Evolutionary conservation across 2,888 invertebrate genomes (phyloP), one percentile per base, ranked within the genome.

Genomic region (Agonopterix arenella): DNA sequence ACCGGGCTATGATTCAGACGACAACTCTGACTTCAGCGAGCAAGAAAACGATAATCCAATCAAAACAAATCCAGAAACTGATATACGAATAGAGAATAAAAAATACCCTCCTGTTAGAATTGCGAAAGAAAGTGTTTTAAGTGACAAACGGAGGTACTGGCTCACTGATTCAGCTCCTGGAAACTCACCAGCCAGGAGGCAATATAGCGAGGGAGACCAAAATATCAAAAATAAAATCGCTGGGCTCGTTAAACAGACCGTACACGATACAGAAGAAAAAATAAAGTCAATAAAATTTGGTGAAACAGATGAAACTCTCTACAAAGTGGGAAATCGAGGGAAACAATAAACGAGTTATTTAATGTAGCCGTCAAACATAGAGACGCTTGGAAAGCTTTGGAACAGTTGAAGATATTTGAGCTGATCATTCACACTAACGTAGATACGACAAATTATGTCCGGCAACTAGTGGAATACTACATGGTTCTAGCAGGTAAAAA

Each of bases 321-420:
- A 84, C 45, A 78, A 58, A 59, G 68, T 74, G 2, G 86, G 55
- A 83, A 82, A 50, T 73, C 78, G 0, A 73, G 79, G 45, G 75
- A 80, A 40, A 68, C 80, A 5, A 46, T 84, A 46, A 80, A 76
- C 40, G 86, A 86, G 55, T 56, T 86, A 13, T 86, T 83, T 49
- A 84, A 83, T 46, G 73, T 84, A 0, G 85, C 85, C 0, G 69
- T 84, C 8, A 84, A 76, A 49, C 82, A 85, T 40, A 73, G 73
- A 46, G 76, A 80, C 1, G 73, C 80, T 47, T 86, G 83, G 80
- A 78, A 74, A 52, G 77, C 81, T 4, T 52, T 85, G 36, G 84
- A 86, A 53, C 82, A 84, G 58, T 52, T 86, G 52, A 85, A 84
- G 52, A 73, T 84, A 9, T 85, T 83, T 48, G 86, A 86, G 52